phyloP scores from a whole-genome alignment of 1,140 invertebrate species.

The Linepithema humile region DNA sequence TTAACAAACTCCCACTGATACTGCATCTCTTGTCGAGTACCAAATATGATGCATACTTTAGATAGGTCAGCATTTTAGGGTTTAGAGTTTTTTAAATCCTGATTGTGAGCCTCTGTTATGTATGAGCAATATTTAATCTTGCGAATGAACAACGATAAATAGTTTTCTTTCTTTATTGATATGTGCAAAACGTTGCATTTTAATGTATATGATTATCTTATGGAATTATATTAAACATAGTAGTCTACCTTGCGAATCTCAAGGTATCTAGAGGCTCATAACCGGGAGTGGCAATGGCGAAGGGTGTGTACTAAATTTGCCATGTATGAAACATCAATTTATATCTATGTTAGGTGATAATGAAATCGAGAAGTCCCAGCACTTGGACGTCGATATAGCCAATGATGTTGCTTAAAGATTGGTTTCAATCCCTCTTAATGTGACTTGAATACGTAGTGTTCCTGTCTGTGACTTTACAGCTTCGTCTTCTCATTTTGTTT shows the following conservation, averaged over 20 bases:
- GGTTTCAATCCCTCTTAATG: neutral
- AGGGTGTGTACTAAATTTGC: constrained; percentile 52
- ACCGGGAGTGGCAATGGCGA: constrained; percentile 79
- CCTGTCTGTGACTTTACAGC: neutral
- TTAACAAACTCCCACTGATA: constrained; percentile 80
- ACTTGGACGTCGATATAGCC: constrained; percentile 41
- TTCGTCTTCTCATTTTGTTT: constrained; percentile 1
- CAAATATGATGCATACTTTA: constrained; percentile 77
- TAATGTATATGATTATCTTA: neutral
- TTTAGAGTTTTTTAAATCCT: constrained; percentile 76
- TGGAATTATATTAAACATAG: constrained; percentile 11
- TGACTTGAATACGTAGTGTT: neutral
- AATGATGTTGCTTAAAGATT: neutral
- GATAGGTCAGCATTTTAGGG: constrained; percentile 84
- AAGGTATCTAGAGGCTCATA: constrained; percentile 75
- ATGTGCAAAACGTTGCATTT: neutral
- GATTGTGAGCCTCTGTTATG: constrained; percentile 76
- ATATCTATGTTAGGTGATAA: constrained; percentile 9
- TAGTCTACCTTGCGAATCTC: neutral
- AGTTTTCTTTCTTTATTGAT: neutral
- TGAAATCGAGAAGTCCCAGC: constrained; percentile 13
- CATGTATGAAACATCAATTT: constrained; percentile 14
- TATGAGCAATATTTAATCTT: neutral
- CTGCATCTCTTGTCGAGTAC: constrained; percentile 80
- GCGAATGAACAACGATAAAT: neutral